Conservation (phyloP, 2,797 vertebrate species). For the Centropyge bicolor region DNA sequence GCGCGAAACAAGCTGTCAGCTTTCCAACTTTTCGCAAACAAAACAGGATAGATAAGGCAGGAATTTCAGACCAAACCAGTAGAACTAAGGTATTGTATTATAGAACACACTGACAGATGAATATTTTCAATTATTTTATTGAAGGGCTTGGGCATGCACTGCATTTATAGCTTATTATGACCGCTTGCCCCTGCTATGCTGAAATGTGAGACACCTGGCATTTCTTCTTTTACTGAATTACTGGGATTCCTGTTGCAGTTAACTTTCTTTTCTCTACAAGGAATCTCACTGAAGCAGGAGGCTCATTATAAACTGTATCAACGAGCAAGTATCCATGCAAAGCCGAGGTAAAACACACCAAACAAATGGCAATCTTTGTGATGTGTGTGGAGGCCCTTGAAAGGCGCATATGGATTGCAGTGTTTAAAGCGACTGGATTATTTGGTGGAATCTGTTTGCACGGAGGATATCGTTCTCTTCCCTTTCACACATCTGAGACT, state of each 20-base stretch:
- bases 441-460: slow-evolving; percentile 16
- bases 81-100: no score
- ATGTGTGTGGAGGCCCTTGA: slow-evolving; percentile 12
- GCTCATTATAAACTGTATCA: neutral
- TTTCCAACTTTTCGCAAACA: no score
- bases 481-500: slow-evolving; percentile 15
- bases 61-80: no score
- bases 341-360: slow-evolving; percentile 19
- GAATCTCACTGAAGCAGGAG: neutral
- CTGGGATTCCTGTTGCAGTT: neutral
- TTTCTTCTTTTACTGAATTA: neutral
- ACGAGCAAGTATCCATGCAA: slow-evolving; percentile 4
- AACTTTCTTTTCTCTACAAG: neutral
- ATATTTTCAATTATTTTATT: no score
- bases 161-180: no score
- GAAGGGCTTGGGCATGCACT: no score
- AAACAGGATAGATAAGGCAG: no score
- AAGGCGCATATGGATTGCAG: slow-evolving; percentile 14
- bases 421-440: slow-evolving; percentile 22
- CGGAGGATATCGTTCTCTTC: slow-evolving; percentile 1
- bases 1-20: no score
- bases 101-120: no score
- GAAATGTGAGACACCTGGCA: neutral
- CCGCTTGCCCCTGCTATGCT: no score
- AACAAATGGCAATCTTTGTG: slow-evolving; percentile 13